phyloP scores from a whole-genome alignment of 2,888 invertebrate genomes.

The Rotaria sp. region DNA sequence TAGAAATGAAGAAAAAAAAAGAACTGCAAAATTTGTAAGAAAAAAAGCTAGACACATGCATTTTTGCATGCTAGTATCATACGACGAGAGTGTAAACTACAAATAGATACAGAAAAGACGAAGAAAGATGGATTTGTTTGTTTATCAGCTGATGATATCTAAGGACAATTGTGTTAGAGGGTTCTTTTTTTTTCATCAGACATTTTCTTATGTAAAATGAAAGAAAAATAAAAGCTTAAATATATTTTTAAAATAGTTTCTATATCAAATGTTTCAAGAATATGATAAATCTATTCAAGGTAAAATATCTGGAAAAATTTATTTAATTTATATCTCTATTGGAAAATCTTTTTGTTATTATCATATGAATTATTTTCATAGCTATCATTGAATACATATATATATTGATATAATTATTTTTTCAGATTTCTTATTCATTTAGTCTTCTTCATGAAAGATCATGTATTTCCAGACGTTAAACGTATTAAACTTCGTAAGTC shows the following conservation, averaged over 20 bases:
- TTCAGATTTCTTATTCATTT: neutral
- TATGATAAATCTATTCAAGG: neutral
- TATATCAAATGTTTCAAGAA: too few species aligned
- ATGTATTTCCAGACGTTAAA: neutral
- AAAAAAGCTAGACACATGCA: neutral
- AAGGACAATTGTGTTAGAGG: neutral
- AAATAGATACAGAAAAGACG: neutral
- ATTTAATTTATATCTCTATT: neutral
- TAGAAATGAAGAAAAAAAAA: neutral
- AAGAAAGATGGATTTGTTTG: neutral
- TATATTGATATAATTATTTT: neutral
- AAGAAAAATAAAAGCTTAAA: neutral
- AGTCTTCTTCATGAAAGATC: neutral
- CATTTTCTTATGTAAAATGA: too few species aligned
- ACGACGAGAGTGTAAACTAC: neutral
- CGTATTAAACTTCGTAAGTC: neutral
- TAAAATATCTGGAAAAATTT: neutral
- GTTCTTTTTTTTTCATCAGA: neutral
- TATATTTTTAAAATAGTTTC: too few species aligned
- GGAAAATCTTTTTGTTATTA: neutral
- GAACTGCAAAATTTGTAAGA: neutral
- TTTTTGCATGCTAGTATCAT: neutral
- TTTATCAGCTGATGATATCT: neutral
- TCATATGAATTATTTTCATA: neutral
- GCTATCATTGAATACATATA: neutral